phyloP scores from a whole-genome alignment of 1,140 invertebrate genomes.

The Solenopsis invicta region DNA sequence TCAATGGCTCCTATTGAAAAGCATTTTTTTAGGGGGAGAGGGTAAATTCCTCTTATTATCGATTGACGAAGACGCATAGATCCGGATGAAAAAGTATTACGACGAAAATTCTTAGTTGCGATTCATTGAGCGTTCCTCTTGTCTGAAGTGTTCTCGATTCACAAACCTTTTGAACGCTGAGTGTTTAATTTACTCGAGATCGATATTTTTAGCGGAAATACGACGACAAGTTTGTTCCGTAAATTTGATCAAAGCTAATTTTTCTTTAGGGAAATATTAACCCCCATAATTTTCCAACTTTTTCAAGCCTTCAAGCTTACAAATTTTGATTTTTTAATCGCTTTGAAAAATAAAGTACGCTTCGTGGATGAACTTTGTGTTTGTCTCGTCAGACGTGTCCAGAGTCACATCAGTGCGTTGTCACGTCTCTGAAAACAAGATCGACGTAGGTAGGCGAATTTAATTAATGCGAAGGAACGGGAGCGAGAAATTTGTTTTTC shows the following conservation, averaged over 20 bases:
- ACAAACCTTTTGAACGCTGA: not conserved
- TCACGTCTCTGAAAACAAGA: conserved; percentile 51
- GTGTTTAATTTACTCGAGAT: not conserved
- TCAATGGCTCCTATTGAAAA: not conserved
- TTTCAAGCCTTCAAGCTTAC: not conserved
- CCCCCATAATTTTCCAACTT: not conserved
- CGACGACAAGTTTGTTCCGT: not conserved
- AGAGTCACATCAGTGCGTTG: conserved; percentile 18
- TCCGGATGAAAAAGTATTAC: conserved; percentile 12
- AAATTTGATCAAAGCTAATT: not conserved
- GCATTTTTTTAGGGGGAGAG: too few relatives aligned
- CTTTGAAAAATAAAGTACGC: conserved; percentile 18
- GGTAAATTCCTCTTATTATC: not conserved
- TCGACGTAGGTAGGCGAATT: conserved; percentile 26
- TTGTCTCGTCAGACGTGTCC: conserved; percentile 11
- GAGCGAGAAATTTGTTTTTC: conserved; percentile 39
- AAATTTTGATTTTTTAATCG: not conserved
- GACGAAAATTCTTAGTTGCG: conserved; percentile 22
- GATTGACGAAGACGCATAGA: not conserved
- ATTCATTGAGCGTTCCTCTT: conserved; percentile 1
- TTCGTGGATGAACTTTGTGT: not conserved
- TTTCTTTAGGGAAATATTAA: not conserved
- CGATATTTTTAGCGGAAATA: not conserved
- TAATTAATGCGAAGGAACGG: conserved; percentile 34
- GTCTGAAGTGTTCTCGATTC: not conserved